Percentiles rank a stretch among this genome's conserved stretches.
Evolutionary conservation across 2,113 vertebrate species (phyloP).

Genomic region (Pampusana beccarii): DNA sequence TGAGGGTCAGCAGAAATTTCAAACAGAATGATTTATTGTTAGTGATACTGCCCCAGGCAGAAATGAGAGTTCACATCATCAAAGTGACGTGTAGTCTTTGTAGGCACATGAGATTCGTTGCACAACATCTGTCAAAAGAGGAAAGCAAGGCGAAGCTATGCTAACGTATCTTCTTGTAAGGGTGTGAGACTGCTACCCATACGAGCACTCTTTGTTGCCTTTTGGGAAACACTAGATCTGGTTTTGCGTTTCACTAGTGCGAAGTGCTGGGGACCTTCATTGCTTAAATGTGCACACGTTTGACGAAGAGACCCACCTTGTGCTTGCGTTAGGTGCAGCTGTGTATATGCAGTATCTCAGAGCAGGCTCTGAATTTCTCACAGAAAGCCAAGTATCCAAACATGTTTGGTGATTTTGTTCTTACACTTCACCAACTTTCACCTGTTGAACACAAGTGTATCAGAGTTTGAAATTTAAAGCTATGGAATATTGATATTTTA

Average conservation of each 20-base stretch:
- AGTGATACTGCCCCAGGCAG: background rate
- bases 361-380: background rate
- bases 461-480: background rate
- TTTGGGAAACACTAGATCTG: background rate
- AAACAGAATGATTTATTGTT: background rate
- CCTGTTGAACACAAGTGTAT: background rate
- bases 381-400: background rate
- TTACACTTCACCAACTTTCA: background rate
- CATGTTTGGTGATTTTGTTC: background rate
- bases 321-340: background rate
- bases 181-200: background rate
- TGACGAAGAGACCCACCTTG: background rate
- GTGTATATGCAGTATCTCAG: background rate
- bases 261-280: background rate
- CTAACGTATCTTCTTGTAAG: background rate
- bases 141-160: background rate
- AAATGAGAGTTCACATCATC: background rate
- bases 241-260: background rate
- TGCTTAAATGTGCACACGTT: background rate
- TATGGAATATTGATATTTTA: background rate
- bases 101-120: background rate
- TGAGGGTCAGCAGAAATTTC: background rate
- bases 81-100: background rate
- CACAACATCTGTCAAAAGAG: background rate
- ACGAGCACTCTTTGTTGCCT: background rate